These are phyloP conservation scores for Venustaconcha ellipsiformis DNA, from an alignment of 1,140 invertebrate genomes.

Conservation along the genomic window DNA sequence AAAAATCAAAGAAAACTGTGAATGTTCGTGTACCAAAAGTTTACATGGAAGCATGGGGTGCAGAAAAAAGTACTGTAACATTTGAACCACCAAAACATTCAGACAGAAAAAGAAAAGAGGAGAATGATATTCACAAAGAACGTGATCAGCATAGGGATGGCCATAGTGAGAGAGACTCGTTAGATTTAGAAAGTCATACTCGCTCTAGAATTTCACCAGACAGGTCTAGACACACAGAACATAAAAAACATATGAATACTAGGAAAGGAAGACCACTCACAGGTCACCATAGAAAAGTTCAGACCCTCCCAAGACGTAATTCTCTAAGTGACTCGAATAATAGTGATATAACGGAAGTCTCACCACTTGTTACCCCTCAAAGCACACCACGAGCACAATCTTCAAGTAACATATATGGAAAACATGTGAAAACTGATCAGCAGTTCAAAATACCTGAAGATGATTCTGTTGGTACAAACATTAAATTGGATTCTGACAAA, in stretches of 20 bases:
- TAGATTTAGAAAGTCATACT: conserved; percentile 7
- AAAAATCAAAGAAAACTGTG: conserved; percentile 28
- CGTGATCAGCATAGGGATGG: background rate
- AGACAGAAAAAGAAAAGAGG: conserved; percentile 2
- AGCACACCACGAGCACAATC: conserved; percentile 30
- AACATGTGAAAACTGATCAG: conserved; percentile 30
- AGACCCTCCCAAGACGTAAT: conserved; percentile 23
- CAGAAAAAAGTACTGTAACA: background rate
- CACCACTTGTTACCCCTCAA: conserved; percentile 51
- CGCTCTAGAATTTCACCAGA: background rate
- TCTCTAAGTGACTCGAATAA: conserved; percentile 39
- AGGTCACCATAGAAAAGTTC: conserved; percentile 8
- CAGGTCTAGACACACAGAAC: conserved; percentile 1
- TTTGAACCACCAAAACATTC: conserved; percentile 7
- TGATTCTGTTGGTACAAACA: conserved; percentile 22
- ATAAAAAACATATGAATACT: conserved; percentile 15
- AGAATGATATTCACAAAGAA: conserved; percentile 6
- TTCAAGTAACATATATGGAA: conserved; percentile 11
- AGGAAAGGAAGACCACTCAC: conserved; percentile 10
- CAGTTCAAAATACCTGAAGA: conserved; percentile 26
- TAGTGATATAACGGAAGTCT: conserved; percentile 67
- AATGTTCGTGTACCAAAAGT: conserved; percentile 19
- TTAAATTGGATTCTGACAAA: conserved; percentile 40
- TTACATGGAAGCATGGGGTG: conserved; percentile 23
- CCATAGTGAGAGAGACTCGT: conserved; percentile 5